Evolutionary conservation across 2,888 invertebrate genomes (phyloP).

Genomic region (Epistrophe grossulariae): DNA sequence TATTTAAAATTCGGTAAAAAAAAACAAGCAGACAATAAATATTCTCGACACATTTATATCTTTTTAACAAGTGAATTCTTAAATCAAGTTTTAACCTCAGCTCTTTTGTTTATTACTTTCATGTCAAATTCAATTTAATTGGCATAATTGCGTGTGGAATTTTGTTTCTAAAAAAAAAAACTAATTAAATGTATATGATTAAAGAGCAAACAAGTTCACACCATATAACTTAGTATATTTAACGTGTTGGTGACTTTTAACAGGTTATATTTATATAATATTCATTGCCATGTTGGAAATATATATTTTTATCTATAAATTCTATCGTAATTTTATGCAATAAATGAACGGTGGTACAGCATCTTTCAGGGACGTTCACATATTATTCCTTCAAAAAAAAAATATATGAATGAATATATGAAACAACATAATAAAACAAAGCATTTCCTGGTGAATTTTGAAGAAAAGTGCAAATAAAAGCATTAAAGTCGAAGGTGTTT

Average conservation of each 20-base stretch:
- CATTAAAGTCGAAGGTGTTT: not conserved
- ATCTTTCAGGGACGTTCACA: not conserved
- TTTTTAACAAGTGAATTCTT: slow-evolving; percentile 15
- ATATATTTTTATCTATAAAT: not conserved
- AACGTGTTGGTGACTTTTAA: not conserved
- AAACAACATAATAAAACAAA: not conserved
- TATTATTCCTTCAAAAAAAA: not conserved
- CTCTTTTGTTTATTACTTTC: slow-evolving; percentile 27
- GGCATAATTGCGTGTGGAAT: not conserved
- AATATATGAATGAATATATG: not conserved
- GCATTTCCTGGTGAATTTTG: not conserved
- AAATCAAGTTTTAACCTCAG: slow-evolving; percentile 38
- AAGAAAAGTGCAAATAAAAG: not conserved
- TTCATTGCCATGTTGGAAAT: not conserved
- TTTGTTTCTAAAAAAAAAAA: not conserved
- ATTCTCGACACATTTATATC: not conserved
- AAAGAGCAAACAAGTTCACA: slow-evolving; percentile 1
- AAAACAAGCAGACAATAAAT: not conserved
- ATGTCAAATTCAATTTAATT: not conserved
- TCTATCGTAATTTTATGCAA: not conserved
- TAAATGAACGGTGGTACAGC: not conserved
- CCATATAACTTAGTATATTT: not conserved
- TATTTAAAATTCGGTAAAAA: not conserved
- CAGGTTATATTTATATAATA: slow-evolving; percentile 14
- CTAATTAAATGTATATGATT: not conserved